Evolutionary conservation across 2,797 vertebrate species (phyloP), one percentile per base, ranked within the genome.

Genomic region (Molossus alvarezi): DNA sequence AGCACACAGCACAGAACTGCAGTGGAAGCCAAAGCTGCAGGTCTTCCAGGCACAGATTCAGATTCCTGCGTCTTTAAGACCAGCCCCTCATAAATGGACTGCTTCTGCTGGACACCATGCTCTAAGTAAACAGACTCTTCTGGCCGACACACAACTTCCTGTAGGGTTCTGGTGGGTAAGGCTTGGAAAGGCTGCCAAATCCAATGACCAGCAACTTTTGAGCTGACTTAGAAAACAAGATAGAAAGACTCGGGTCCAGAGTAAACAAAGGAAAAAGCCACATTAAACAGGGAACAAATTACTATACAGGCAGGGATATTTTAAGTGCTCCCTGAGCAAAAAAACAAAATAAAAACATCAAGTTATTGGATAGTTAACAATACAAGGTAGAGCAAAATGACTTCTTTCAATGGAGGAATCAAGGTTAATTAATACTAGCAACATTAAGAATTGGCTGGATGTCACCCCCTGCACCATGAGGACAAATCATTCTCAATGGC

Each of bases 141-240:
- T 96, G 98, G 98, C 97, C 76, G 90, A 98, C 98, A 98, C 97
- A 97, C 95, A 97, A 97, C 98, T 98, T 99, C 98, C 98, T 98
- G 98, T 98, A 97, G 97, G 97, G 93, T 98, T 98, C 97, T 97
- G 97, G 97, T 98, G 97, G 98, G 97, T 97, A 98, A 97, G 97
- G 97, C 86, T 96, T 91, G 90, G 89, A 98, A 96, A 84, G 45
- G 92, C 89, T 98, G 98, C 98, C 98, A 98, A 98, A 98, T 98
- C 97, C 97, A 98, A 89, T 95, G 97, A 98, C 97, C 98, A 98
- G 97, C 97, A 98, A 98, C 98, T 98, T 98, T 98, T 97, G 95
- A 98, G 97, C 98, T 97, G 98, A 98, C 98, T 98, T 97, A 97
- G 97, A 98, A 99, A 99, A 99, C 97, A 99, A 98, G 97, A 97